These are phyloP conservation scores for Microchrysa polita DNA, from an alignment of 2,888 invertebrate species.

Conservation along the genomic window DNA sequence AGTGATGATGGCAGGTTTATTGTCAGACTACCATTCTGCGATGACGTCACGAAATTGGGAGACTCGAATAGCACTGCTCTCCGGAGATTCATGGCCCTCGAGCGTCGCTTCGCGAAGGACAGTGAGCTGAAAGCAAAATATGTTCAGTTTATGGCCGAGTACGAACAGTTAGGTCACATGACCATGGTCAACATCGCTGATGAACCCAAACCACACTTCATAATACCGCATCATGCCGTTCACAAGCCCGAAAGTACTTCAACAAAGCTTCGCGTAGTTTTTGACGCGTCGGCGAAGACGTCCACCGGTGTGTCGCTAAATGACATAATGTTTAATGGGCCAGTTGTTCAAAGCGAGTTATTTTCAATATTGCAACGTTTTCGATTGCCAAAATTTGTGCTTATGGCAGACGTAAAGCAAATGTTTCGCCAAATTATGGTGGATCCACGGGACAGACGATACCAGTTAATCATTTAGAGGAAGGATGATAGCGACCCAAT, in stretches of 20 bases:
- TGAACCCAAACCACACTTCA: neutral
- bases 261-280: slow-evolving; percentile 3
- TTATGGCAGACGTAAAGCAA: slow-evolving; percentile 45
- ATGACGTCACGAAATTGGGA: too few relatives aligned
- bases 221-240: neutral
- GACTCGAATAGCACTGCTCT: too few relatives aligned
- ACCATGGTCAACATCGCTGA: neutral
- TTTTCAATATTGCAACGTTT: slow-evolving; percentile 11
- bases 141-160: too few relatives aligned
- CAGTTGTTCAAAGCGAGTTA: neutral
- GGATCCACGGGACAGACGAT: slow-evolving; percentile 23
- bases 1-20: too few relatives aligned
- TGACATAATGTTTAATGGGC: neutral
- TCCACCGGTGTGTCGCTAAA: neutral
- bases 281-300: slow-evolving; percentile 9
- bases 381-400: neutral
- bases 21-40: too few relatives aligned
- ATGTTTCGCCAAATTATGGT: slow-evolving; percentile 43
- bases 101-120: too few relatives aligned
- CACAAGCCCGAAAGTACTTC: neutral
- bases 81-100: too few relatives aligned
- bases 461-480: slow-evolving; percentile 47
- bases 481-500: slow-evolving; percentile 22
- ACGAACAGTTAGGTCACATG: neutral
- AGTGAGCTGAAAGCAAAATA: too few relatives aligned